phyloP scores from a whole-genome alignment of 2,888 invertebrate genomes.

The Perizoma affinitatum region DNA sequence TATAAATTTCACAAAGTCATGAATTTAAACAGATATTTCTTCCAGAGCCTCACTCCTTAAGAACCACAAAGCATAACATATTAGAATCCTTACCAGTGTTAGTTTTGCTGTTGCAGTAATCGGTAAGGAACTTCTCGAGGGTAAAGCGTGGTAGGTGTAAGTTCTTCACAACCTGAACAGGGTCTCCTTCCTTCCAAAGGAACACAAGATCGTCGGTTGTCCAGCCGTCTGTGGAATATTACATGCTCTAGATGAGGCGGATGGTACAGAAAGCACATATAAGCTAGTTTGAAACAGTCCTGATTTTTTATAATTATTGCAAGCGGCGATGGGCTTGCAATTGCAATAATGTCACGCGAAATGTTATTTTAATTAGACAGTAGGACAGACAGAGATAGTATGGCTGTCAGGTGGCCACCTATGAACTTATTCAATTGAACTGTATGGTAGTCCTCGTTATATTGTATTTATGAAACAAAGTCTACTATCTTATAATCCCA shows the following conservation, averaged over 20 bases:
- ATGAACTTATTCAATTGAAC: too few species aligned
- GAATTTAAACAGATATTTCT: conserved; percentile 12
- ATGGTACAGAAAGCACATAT: not conserved
- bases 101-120: conserved; percentile 98
- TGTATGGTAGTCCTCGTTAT: too few species aligned
- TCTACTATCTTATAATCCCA: not conserved
- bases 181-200: conserved; percentile 97
- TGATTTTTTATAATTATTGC: too few species aligned
- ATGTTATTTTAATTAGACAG: too few species aligned
- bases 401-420: too few species aligned
- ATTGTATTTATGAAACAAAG: too few species aligned
- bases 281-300: not conserved
- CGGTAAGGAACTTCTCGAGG: conserved; percentile 96
- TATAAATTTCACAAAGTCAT: conserved; percentile 13
- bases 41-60: conserved; percentile 39
- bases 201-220: conserved; percentile 98
- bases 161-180: conserved; percentile 97
- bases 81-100: conserved; percentile 90
- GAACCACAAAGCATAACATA: conserved; percentile 8
- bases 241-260: conserved; percentile 19
- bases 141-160: conserved; percentile 97
- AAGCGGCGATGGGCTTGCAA: too few species aligned
- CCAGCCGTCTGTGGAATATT: conserved; percentile 92
- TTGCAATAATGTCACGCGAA: too few species aligned
- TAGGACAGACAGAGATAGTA: too few species aligned